phyloP scores from a whole-genome alignment of 30 jellyfish, hydroid and myxozoan species.

The Cassiopea xamachana region DNA sequence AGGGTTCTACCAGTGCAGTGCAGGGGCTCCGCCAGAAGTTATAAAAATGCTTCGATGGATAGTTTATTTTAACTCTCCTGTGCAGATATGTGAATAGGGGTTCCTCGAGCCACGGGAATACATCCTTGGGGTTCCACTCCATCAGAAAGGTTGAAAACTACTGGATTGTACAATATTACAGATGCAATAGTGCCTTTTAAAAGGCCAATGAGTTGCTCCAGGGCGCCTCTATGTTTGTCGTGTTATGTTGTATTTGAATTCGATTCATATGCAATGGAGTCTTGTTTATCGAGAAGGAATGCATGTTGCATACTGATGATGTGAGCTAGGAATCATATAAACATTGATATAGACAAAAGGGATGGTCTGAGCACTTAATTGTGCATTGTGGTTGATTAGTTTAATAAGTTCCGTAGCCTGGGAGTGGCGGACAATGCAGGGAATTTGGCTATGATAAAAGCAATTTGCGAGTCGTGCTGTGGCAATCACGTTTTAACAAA shows the following conservation, averaged over 20 bases:
- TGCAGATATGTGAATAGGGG: too few species aligned
- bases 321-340: not conserved
- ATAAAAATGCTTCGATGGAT: too few species aligned
- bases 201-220: too few species aligned
- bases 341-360: not conserved
- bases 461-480: not conserved
- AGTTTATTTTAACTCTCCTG: too few species aligned
- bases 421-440: not conserved
- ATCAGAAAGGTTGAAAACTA: too few species aligned
- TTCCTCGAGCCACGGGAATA: too few species aligned
- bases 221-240: not conserved
- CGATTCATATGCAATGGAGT: not conserved
- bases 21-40: too few species aligned
- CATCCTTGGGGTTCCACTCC: too few species aligned
- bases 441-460: not conserved
- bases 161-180: too few species aligned
- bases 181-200: too few species aligned
- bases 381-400: not conserved
- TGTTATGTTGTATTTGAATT: too few species aligned
- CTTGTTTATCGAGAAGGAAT: not conserved
- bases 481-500: not conserved
- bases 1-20: too few species aligned
- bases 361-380: not conserved
- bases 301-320: slow-evolving; percentile 9
- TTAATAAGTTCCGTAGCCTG: not conserved